These are phyloP conservation scores for Drosophila jambulina DNA, from an alignment of 1,140 invertebrate species.

Conservation along the genomic window DNA sequence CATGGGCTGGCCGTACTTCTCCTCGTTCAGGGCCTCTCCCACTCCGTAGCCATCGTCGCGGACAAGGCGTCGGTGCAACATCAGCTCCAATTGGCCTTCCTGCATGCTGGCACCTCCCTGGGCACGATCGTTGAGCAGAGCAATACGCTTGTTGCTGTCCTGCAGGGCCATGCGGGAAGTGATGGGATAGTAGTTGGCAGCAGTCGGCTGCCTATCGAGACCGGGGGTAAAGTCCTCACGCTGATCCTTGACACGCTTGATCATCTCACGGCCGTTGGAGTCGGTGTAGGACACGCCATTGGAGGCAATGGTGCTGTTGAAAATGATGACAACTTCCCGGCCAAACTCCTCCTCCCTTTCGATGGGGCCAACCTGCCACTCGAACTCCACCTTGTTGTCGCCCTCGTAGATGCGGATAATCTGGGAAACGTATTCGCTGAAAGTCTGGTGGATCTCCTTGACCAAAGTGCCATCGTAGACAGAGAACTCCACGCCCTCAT, in stretches of 20 bases:
- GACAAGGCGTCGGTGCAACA: constrained; percentile 95
- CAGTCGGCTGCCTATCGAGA: constrained; percentile 88
- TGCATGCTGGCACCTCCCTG: constrained; percentile 94
- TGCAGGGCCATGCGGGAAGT: constrained; percentile 92
- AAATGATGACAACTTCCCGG: constrained; percentile 93
- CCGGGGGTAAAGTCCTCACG: constrained; percentile 91
- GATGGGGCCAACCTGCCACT: constrained; percentile 97
- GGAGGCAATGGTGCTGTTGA: constrained; percentile 88
- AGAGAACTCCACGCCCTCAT: constrained; percentile 85
- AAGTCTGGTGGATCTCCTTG: constrained; percentile 92
- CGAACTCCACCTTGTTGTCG: constrained; percentile 91
- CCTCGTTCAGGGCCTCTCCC: constrained; percentile 96
- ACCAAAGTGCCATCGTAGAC: constrained; percentile 89
- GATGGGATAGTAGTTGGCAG: constrained; percentile 97
- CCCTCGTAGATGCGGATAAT: constrained; percentile 91
- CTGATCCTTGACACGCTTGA: constrained; percentile 90
- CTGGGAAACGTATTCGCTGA: constrained; percentile 92
- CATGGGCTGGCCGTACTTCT: constrained; percentile 90
- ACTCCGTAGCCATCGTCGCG: constrained; percentile 97
- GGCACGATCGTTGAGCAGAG: constrained; percentile 93
- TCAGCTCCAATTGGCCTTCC: constrained; percentile 91
- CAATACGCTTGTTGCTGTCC: constrained; percentile 86
- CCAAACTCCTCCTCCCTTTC: constrained; percentile 91
- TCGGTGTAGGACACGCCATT: constrained; percentile 95
- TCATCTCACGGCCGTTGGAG: constrained; percentile 95